phyloP scores from a whole-genome alignment of 2,888 invertebrate genomes.

The Drosophila pseudotalamancana region DNA sequence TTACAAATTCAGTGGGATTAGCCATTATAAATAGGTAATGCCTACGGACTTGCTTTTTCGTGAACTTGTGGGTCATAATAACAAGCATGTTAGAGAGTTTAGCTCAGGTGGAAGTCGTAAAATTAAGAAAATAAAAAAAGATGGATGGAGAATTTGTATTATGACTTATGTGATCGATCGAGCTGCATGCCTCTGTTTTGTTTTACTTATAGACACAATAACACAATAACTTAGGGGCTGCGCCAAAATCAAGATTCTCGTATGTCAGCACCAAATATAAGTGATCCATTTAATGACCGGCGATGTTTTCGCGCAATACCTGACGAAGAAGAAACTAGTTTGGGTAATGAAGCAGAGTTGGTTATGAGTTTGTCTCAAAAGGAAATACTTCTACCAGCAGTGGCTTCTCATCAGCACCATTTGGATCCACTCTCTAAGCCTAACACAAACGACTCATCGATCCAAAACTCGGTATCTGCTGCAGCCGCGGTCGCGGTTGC shows the following conservation, averaged over 20 bases:
- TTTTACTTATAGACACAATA: conserved; percentile 40
- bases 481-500: conserved; percentile 85
- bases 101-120: no score
- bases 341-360: conserved; percentile 91
- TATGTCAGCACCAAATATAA: conserved; percentile 84
- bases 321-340: conserved; percentile 86
- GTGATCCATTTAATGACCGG: conserved; percentile 55
- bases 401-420: conserved; percentile 86
- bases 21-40: no score
- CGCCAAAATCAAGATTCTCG: conserved; percentile 57
- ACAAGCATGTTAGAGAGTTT: no score
- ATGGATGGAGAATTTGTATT: no score
- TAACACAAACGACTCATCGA: conserved; percentile 85
- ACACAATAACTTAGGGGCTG: conserved; percentile 27
- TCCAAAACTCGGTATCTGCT: conserved; percentile 78
- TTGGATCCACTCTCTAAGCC: conserved; percentile 85
- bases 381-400: conserved; percentile 85
- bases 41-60: no score
- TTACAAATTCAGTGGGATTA: no score
- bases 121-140: no score
- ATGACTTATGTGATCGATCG: background rate
- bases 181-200: conserved; percentile 7
- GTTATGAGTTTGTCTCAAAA: conserved; percentile 92
- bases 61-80: no score
- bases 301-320: conserved; percentile 83